Conservation (phyloP, 1,140 invertebrate species). For the Drosophila eugracilis region DNA sequence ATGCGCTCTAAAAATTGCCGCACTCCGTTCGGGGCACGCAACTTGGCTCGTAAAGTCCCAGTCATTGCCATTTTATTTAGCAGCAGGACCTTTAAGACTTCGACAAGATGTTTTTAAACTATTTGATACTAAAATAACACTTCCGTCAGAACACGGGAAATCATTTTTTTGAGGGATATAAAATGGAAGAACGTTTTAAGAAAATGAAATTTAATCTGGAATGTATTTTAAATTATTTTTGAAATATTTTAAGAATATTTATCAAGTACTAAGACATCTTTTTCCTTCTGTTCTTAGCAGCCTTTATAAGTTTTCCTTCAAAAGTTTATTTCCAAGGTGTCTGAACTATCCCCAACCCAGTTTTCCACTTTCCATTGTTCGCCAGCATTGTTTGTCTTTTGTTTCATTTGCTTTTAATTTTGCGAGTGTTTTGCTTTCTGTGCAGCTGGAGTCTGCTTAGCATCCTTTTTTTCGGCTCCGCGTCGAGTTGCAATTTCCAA, state of each 20-base stretch:
- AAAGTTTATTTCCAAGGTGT: constrained; percentile 13
- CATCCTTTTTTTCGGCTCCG: constrained; percentile 41
- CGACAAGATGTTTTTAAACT: constrained; percentile 61
- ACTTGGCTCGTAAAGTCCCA: constrained; percentile 67
- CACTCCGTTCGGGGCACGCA: constrained; percentile 55
- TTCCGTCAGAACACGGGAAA: constrained; percentile 2
- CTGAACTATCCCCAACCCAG: constrained; percentile 12
- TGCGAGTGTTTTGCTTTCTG: constrained; percentile 57
- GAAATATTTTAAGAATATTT: no score
- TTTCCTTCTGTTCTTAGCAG: neutral
- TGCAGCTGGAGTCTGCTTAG: constrained; percentile 66
- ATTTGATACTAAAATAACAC: constrained; percentile 14
- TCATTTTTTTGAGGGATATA: neutral
- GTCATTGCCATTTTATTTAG: constrained; percentile 49
- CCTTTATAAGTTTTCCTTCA: neutral
- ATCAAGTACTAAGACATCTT: neutral
- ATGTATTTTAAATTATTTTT: no score
- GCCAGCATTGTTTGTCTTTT: constrained; percentile 59
- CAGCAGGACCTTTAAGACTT: constrained; percentile 60
- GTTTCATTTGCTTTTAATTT: constrained; percentile 80
- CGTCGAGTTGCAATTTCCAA: constrained; percentile 57
- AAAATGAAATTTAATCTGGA: no score
- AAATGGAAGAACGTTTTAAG: neutral
- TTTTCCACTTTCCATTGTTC: constrained; percentile 26
- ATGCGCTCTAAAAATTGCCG: constrained; percentile 70